A percentile compares a stretch with the other conserved stretches of the same genome.
These are phyloP conservation scores for Apomyelois bistriatella DNA, from an alignment of 2,888 invertebrate species.

Conservation along the genomic window DNA sequence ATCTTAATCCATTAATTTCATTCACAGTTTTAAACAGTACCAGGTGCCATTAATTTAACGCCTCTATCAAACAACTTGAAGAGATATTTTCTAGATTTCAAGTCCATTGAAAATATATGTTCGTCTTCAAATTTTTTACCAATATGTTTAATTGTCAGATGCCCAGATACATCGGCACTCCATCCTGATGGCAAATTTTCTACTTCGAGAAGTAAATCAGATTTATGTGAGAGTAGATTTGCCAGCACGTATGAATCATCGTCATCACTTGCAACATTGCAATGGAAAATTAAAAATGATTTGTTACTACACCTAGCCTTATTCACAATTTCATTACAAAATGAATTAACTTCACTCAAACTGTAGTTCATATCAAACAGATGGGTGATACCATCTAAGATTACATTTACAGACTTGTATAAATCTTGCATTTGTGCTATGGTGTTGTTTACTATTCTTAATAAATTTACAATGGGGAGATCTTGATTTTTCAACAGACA, in stretches of 20 bases:
- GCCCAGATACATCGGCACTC: slow-evolving; percentile 86
- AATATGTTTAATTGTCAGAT: slow-evolving; percentile 76
- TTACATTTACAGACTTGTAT: slow-evolving; percentile 71
- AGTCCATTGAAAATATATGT: slow-evolving; percentile 43
- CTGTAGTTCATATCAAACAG: slow-evolving; percentile 82
- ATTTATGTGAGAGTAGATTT: slow-evolving; percentile 81
- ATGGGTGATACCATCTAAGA: slow-evolving; percentile 87
- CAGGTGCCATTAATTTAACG: slow-evolving; percentile 86
- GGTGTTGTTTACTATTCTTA: slow-evolving; percentile 57
- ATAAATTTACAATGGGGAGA: slow-evolving; percentile 55
- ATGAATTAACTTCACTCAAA: slow-evolving; percentile 69
- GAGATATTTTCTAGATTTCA: slow-evolving; percentile 67
- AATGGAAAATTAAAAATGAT: slow-evolving; percentile 73
- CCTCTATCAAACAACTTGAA: slow-evolving; percentile 88
- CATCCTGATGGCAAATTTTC: slow-evolving; percentile 85
- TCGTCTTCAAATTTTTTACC: slow-evolving; percentile 54
- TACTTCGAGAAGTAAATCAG: slow-evolving; percentile 82
- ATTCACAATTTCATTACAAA: slow-evolving; percentile 68
- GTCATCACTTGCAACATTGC: slow-evolving; percentile 79
- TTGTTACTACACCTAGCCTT: slow-evolving; percentile 46
- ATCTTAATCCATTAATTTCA: too few relatives aligned
- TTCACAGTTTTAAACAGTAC: slow-evolving; percentile 55
- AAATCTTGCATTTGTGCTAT: slow-evolving; percentile 51
- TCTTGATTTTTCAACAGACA: slow-evolving; percentile 39
- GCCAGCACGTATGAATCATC: slow-evolving; percentile 80